Conservation (phyloP, 2,113 vertebrate genomes). For the Spermophilus dauricus region DNA sequence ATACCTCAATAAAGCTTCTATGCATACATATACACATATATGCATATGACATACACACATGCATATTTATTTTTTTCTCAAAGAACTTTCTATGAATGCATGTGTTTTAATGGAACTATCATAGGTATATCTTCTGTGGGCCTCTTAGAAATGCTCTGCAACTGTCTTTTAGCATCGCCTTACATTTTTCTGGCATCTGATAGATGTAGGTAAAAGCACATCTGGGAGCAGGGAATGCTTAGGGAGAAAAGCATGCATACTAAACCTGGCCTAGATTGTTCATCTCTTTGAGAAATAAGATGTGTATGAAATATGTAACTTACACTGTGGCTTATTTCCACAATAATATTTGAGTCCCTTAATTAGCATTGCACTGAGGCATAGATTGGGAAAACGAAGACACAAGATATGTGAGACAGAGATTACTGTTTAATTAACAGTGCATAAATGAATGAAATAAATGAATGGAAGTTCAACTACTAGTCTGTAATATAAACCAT, state of each 20-base stretch:
- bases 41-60: neutral
- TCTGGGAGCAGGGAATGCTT: neutral
- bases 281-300: constrained; percentile 36
- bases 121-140: neutral
- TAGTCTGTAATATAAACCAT: neutral
- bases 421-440: neutral
- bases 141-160: neutral
- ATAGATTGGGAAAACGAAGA: constrained; percentile 9
- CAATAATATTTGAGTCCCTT: neutral
- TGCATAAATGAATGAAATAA: neutral
- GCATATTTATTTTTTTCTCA: neutral
- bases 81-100: neutral
- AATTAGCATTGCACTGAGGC: neutral
- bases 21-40: too few species aligned
- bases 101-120: constrained; percentile 36
- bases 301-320: neutral
- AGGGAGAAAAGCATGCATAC: neutral
- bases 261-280: neutral
- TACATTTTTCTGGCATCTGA: neutral
- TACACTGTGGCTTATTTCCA: constrained; percentile 29
- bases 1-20: neutral
- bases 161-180: neutral
- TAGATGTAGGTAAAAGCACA: neutral
- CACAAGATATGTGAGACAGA: neutral
- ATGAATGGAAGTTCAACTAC: neutral